Evolutionary conservation across 2,113 vertebrate genomes (phyloP), one percentile per base, ranked within the genome.

Genomic region (Lutjanus erythropterus): DNA sequence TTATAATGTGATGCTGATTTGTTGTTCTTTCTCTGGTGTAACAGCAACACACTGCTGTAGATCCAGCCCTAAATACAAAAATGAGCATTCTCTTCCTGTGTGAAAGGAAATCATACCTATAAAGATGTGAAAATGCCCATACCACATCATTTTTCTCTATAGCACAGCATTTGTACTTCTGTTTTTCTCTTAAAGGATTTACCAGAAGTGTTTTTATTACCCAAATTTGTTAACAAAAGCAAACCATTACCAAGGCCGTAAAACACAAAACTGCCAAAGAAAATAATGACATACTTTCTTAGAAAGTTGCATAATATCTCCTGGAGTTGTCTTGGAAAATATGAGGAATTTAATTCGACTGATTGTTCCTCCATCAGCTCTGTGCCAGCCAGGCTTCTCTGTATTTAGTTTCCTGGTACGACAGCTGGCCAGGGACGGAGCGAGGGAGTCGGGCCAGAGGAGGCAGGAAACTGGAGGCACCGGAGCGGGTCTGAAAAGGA

Each of bases 391-490:
- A 7, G n/a, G 44, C 29, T 42, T 50, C 46, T 50, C 33, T 62
- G 23, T 29, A 46, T 78, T 71, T 66, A 55, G 42, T 56, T 69
- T 82, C 37, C 75, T 78, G 76, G 41, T 56, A 29, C 53, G 70
- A 67, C 68, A 71, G 62, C 72, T 81, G 53, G 41, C 46, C 59
- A 6, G n/a, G 65, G 66, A 23, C 23, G 53, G 18, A 11, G 18
- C 1, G 29, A 44, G 46, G 56, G 50, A 21, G 31, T 23, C 8
- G 0, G 6, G 74, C 53, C 53, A 84, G 50, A 75, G 53, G 58
- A 81, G 67, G 25, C 87, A 89, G 92, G 92, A 92, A 93, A 67
- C 80, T 61, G 49, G 69, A 82, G 70, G 33, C 84, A 65, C 59
- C 18, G 0, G 21, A 23, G 80, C n/a, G 70, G 88, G 64, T 78